Percentiles rank a stretch among this genome's conserved stretches.
Evolutionary conservation across 2,888 invertebrate genomes (phyloP).

Genomic region (Falcaria lacertinaria): DNA sequence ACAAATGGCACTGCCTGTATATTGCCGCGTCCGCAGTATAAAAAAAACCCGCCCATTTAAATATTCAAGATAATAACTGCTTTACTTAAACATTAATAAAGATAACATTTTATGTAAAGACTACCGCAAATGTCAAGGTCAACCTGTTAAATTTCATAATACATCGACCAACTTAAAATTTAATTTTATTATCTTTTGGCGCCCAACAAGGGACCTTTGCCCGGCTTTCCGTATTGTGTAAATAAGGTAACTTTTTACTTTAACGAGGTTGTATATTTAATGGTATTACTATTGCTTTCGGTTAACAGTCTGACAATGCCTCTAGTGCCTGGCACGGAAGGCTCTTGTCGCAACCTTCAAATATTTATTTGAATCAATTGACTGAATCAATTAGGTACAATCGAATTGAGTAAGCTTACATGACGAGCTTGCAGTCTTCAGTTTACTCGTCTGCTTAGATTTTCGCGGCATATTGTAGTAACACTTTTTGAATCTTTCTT

Average conservation of each 20-base stretch:
- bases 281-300: conserved; percentile 21
- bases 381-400: conserved; percentile 5
- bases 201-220: conserved; percentile 4
- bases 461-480: no score
- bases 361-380: conserved; percentile 31
- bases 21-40: no score
- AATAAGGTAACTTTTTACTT: conserved; percentile 26
- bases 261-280: conserved; percentile 31
- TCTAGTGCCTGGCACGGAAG: conserved; percentile 28
- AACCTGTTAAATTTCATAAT: background rate
- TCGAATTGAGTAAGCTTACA: background rate
- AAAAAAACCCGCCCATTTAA: no score
- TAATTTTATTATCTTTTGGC: conserved; percentile 4
- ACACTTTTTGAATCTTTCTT: no score
- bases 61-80: no score
- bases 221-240: conserved; percentile 21
- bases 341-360: conserved; percentile 22
- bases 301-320: conserved; percentile 17
- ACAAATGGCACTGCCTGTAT: no score
- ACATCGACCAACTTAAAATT: conserved; percentile 1
- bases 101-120: background rate
- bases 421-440: no score
- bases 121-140: background rate
- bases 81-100: no score
- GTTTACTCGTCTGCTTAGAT: no score